These are phyloP conservation scores for Ceratoteleas bidentatus DNA, from an alignment of 1,140 invertebrate species.

Conservation along the genomic window DNA sequence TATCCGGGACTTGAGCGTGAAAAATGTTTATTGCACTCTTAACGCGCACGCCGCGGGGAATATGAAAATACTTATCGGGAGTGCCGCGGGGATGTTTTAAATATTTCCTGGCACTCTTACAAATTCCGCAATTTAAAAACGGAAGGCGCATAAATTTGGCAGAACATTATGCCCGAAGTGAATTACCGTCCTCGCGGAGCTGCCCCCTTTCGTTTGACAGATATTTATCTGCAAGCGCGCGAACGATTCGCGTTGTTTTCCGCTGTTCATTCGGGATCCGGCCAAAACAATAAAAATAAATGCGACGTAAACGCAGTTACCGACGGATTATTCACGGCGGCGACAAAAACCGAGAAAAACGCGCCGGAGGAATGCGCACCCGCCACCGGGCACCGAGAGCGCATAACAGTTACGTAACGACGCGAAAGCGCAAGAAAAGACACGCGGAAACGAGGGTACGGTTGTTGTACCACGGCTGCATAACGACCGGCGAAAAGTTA, in stretches of 20 bases:
- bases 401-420: slow-evolving; percentile 33
- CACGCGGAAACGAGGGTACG: slow-evolving; percentile 40
- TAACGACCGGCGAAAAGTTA: slow-evolving; percentile 44
- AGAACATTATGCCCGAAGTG: slow-evolving; percentile 59
- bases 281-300: slow-evolving; percentile 53
- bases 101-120: slow-evolving; percentile 63
- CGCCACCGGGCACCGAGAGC: neutral
- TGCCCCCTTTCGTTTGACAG: slow-evolving; percentile 33
- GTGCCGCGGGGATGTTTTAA: slow-evolving; percentile 57
- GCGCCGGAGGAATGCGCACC: slow-evolving; percentile 12
- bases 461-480: slow-evolving; percentile 45
- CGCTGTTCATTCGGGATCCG: slow-evolving; percentile 25
- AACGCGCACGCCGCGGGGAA: slow-evolving; percentile 30
- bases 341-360: slow-evolving; percentile 31
- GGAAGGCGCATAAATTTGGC: slow-evolving; percentile 58
- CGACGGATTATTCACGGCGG: slow-evolving; percentile 27
- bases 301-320: slow-evolving; percentile 47
- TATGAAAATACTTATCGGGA: slow-evolving; percentile 60
- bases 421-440: slow-evolving; percentile 18
- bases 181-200: slow-evolving; percentile 39
- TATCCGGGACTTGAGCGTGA: slow-evolving; percentile 21
- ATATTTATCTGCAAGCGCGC: slow-evolving; percentile 48
- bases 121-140: slow-evolving; percentile 62
- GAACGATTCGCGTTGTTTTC: slow-evolving; percentile 51
- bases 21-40: slow-evolving; percentile 53